These are phyloP conservation scores for Ischnura elegans DNA, from an alignment of 2,888 invertebrate species.

Conservation along the genomic window DNA sequence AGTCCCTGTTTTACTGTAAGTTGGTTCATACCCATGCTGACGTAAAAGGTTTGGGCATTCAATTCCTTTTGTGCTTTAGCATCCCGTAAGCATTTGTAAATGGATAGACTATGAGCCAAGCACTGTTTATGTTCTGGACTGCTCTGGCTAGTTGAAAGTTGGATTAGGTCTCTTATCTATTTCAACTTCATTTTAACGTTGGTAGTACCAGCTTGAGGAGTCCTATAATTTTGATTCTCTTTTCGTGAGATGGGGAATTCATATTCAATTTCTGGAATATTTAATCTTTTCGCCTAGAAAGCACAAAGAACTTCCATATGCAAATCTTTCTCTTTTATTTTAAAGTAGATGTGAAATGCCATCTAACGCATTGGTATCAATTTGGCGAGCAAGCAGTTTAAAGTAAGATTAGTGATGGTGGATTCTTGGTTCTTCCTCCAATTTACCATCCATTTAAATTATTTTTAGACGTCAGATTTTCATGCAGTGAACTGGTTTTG, in stretches of 20 bases:
- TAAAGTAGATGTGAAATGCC: background rate
- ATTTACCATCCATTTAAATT: too few species aligned
- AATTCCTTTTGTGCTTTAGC: background rate
- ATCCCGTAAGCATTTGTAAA: background rate
- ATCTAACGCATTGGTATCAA: background rate
- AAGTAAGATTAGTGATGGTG: background rate
- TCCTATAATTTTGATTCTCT: background rate
- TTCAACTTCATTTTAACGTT: background rate
- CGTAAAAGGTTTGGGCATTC: background rate
- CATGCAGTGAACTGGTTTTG: too few species aligned
- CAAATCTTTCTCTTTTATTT: background rate
- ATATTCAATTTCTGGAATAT: background rate
- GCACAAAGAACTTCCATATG: background rate
- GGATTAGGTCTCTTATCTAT: background rate
- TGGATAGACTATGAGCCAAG: background rate
- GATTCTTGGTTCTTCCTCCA: background rate
- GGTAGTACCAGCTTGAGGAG: background rate
- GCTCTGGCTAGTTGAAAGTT: background rate
- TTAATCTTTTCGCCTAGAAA: background rate
- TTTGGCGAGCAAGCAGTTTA: background rate
- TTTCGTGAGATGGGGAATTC: background rate
- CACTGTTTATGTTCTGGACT: background rate
- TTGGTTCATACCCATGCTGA: background rate
- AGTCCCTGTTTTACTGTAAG: background rate
- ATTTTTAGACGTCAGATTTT: too few species aligned